A percentile compares a stretch with the other conserved stretches of the same genome.
phyloP scores from a whole-genome alignment of 2,888 invertebrate genomes.

The Lomographa bimaculata region DNA sequence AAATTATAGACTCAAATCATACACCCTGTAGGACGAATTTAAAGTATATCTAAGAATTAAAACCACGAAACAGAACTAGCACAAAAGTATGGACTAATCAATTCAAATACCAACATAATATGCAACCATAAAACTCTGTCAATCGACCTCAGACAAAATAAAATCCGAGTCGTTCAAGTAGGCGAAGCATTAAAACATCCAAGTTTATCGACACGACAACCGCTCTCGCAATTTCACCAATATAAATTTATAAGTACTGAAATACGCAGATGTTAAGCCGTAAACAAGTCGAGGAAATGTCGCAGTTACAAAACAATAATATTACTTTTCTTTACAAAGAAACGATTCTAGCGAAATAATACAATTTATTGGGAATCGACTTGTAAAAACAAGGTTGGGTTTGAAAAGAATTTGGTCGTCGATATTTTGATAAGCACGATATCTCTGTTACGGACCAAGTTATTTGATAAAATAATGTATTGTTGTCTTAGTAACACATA shows the following conservation, averaged over 20 bases:
- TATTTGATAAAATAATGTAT: no score
- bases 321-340: constrained; percentile 22
- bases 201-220: constrained; percentile 27
- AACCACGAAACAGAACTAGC: no score
- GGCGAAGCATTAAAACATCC: constrained; percentile 24
- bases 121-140: constrained; percentile 1
- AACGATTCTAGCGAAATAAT: constrained; percentile 21
- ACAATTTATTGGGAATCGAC: constrained; percentile 24
- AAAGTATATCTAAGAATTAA: no score
- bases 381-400: constrained; percentile 10
- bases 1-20: no score
- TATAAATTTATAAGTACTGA: constrained; percentile 23
- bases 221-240: constrained; percentile 21
- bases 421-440: constrained; percentile 5
- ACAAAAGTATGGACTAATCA: no score
- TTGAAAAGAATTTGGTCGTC: constrained; percentile 15
- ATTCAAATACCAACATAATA: no score
- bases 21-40: no score
- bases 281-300: constrained; percentile 31
- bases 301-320: constrained; percentile 29
- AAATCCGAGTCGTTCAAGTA: constrained; percentile 17
- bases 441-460: no score
- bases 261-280: constrained; percentile 29
- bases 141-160: constrained; percentile 10
- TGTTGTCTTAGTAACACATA: background rate